phyloP scores from a whole-genome alignment of 2,113 vertebrate species.

The Halcyon malimbica region DNA sequence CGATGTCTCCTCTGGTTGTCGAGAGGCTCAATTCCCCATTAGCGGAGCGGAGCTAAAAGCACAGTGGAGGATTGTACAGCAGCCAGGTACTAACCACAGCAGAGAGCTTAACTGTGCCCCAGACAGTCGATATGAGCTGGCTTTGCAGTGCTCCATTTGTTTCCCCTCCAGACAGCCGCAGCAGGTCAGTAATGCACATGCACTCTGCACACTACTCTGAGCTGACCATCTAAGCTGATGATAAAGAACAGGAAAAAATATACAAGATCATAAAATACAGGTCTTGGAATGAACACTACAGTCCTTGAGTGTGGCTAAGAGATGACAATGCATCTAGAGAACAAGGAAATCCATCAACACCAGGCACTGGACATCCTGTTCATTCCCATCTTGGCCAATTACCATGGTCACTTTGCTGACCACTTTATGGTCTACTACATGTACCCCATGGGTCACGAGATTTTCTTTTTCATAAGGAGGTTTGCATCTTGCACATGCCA shows the following conservation, averaged over 20 bases:
- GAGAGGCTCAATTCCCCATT: not conserved
- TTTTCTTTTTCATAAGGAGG: not conserved
- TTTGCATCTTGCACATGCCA: not conserved
- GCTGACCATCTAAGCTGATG: not conserved
- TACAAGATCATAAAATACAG: not conserved
- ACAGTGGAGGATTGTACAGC: not conserved
- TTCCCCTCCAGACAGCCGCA: not conserved
- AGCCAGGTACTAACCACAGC: not conserved
- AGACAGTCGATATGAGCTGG: rapidly evolving
- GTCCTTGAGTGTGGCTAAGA: not conserved
- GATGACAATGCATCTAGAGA: not conserved
- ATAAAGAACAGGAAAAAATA: not conserved
- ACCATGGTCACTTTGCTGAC: not conserved
- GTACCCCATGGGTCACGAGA: not conserved
- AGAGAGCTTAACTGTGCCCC: not conserved
- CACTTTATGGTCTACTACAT: not conserved
- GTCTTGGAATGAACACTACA: not conserved
- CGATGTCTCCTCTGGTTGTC: not conserved
- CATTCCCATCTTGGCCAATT: not conserved
- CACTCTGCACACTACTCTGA: not conserved
- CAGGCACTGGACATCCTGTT: no score
- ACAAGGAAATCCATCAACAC: not conserved
- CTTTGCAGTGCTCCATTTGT: not conserved
- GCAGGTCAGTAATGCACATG: not conserved
- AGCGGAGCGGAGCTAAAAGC: not conserved